These are phyloP conservation scores for Hyaena hyaena DNA, from an alignment of 2,113 vertebrate species.

Conservation along the genomic window DNA sequence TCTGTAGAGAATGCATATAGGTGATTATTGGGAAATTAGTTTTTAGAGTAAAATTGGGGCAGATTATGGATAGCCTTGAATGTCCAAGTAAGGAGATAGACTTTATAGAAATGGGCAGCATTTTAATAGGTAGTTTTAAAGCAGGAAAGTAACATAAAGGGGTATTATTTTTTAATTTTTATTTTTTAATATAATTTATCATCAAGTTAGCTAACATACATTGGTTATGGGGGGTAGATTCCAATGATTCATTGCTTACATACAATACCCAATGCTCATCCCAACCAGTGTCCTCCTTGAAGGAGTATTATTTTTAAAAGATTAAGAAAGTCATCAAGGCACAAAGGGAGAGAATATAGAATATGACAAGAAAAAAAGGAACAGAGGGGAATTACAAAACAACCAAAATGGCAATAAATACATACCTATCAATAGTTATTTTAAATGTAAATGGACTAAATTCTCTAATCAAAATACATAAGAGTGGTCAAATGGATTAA, in stretches of 20 bases:
- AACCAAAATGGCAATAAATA: not conserved
- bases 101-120: not conserved
- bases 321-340: not conserved
- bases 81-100: not conserved
- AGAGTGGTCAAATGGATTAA: not conserved
- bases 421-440: not conserved
- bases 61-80: not conserved
- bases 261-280: too few species aligned
- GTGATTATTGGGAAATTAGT: not conserved
- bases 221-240: too few species aligned
- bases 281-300: not conserved
- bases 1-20: not conserved
- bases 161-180: not conserved
- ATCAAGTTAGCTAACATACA: too few species aligned
- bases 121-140: slow-evolving; percentile 1
- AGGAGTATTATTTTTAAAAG: slow-evolving; percentile 1
- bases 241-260: too few species aligned
- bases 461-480: not conserved
- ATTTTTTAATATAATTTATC: too few species aligned
- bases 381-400: not conserved
- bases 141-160: not conserved
- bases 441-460: not conserved
- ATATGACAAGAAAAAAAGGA: not conserved
- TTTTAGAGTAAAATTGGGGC: not conserved
- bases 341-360: not conserved